Evolutionary conservation across 1,140 invertebrate genomes (phyloP).

Genomic region (Aphidius gifuensis): DNA sequence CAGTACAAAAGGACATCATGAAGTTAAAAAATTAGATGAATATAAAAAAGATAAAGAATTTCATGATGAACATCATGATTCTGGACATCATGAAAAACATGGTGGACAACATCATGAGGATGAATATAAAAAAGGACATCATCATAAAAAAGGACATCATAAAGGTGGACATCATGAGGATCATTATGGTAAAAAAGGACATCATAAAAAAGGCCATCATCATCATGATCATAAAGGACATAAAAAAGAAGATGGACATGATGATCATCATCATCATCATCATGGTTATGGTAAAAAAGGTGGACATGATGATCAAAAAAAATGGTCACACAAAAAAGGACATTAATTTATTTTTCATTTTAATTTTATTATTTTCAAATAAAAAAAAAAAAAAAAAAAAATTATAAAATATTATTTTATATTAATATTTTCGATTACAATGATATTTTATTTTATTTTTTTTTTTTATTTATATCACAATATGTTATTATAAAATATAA

Average conservation of each 20-base stretch:
- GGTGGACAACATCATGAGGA: slow-evolving; percentile 48
- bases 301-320: slow-evolving; percentile 56
- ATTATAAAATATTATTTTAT: no score
- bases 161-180: slow-evolving; percentile 54
- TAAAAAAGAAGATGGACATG: slow-evolving; percentile 55
- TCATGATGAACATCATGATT: slow-evolving; percentile 54
- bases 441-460: no score
- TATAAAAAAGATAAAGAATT: slow-evolving; percentile 56
- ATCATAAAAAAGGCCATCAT: slow-evolving; percentile 60
- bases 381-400: no score
- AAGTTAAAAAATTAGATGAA: slow-evolving; percentile 55
- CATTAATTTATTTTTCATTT: background rate
- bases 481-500: no score
- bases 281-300: slow-evolving; percentile 52
- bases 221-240: slow-evolving; percentile 60
- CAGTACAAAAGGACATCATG: slow-evolving; percentile 54
- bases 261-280: slow-evolving; percentile 54
- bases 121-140: slow-evolving; percentile 46
- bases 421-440: no score
- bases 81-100: slow-evolving; percentile 46
- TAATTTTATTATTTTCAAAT: no score
- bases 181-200: slow-evolving; percentile 59
- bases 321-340: slow-evolving; percentile 56
- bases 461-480: no score
- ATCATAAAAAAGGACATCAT: slow-evolving; percentile 53